Base-by-base conservation (phyloP, 2,113 vertebrate species). In the Athene noctua region DNA sequence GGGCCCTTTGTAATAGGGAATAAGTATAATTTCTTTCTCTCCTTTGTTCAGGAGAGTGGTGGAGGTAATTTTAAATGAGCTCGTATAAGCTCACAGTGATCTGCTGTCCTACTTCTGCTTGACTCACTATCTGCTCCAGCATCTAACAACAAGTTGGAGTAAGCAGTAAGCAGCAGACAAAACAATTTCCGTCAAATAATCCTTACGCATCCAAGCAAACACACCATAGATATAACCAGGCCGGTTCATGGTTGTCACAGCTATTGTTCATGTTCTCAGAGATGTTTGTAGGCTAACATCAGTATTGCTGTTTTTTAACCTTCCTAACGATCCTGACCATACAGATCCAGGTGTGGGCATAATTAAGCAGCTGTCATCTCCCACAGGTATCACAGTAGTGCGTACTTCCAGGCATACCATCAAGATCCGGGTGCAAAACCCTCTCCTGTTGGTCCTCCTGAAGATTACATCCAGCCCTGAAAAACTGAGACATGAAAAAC, bases 401-500 rank as follows among this genome's bases (percentile, higher is more conserved):
- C 3, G 0, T 13, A 51, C 38, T 84, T 81, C 21, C 9, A 88
- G 36, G 18, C 40, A 52, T 10, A 44, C 36, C 32, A 52, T 27
- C 15, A 34, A 58, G 36, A 65, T 15, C 10, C 29, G 52, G 9
- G 27, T 54, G 3, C 5, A 51, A 36, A 79, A 19, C 8, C 3
- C 11, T 70, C 25, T 90, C 27, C 58, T 3, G 2, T 6, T 4
- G 0, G 20, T 67, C 30, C 22, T 68, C 26, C 27, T 5, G 1
- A 92, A 67, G 55, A 16, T 44, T 54, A 34, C 16, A 38, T 55
- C 32, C 17, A 83, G 71, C 42, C 32, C 38, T 86, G 59, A n/a
- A 92, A 72, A 72, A 72, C 23, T 6, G 6, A 93, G 40, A 11
- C 7, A 9, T 30, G 46, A 77, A 91, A 93, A 95, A 57, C 32